Conservation (phyloP, 1,140 invertebrate genomes). For the Carposina sasakii region DNA sequence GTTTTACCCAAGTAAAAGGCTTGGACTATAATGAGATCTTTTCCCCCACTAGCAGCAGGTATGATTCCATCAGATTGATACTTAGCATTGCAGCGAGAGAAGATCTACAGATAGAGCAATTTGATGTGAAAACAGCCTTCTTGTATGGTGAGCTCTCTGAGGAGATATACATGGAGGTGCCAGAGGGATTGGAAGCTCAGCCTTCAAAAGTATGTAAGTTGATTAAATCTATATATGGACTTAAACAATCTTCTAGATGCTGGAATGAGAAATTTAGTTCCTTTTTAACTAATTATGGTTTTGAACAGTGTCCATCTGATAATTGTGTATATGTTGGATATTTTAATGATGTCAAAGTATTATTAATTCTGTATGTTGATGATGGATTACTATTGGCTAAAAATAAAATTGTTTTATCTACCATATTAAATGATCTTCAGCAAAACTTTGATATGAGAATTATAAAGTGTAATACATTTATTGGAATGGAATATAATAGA, state of each 20-base stretch:
- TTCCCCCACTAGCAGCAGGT: constrained; percentile 47
- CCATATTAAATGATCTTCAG: too few relatives aligned
- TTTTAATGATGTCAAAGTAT: constrained; percentile 13
- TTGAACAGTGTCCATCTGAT: constrained; percentile 25
- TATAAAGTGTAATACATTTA: too few relatives aligned
- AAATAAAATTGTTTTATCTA: too few relatives aligned
- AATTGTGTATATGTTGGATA: constrained; percentile 27
- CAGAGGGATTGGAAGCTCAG: constrained; percentile 10
- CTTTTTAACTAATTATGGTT: constrained; percentile 35
- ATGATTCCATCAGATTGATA: constrained; percentile 48
- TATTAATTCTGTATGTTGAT: neutral
- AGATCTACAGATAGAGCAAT: neutral
- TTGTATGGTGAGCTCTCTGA: neutral
- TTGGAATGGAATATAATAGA: too few relatives aligned
- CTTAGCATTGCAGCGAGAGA: constrained; percentile 15
- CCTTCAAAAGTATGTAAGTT: constrained; percentile 19
- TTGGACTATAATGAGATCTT: constrained; percentile 64
- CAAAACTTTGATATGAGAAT: too few relatives aligned
- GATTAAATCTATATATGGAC: constrained; percentile 33
- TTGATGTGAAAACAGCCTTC: neutral
- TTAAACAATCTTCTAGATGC: constrained; percentile 36
- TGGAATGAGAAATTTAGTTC: constrained; percentile 38
- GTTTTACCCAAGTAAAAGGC: constrained; percentile 29
- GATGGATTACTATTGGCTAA: too few relatives aligned
- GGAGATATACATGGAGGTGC: neutral